Conservation (phyloP, 2,888 invertebrate genomes). For the Malthinus seriepunctatus region DNA sequence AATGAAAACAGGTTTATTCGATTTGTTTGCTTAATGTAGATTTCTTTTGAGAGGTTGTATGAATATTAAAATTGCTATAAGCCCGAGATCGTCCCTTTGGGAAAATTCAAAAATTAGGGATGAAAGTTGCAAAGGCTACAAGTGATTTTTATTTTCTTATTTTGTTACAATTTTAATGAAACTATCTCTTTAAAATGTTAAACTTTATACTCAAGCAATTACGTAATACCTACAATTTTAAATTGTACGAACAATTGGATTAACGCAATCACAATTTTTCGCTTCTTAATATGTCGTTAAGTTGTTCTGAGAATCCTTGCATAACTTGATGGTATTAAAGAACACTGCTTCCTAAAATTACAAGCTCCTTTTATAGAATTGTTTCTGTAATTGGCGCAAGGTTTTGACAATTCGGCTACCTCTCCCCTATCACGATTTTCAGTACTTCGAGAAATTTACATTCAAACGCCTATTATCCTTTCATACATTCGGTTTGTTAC, state of each 20-base stretch:
- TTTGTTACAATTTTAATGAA: conserved; percentile 5
- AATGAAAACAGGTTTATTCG: conserved; percentile 36
- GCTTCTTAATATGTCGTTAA: conserved; percentile 34
- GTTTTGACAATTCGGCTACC: conserved; percentile 30
- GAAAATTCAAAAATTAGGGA: conserved; percentile 24
- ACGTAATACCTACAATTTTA: conserved; percentile 22
- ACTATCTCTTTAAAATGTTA: not conserved
- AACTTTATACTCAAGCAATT: conserved; percentile 19
- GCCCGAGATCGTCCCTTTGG: conserved; percentile 22
- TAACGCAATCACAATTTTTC: conserved; percentile 34
- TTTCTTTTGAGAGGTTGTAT: conserved; percentile 32
- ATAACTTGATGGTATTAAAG: conserved; percentile 34
- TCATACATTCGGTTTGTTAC: conserved; percentile 20
- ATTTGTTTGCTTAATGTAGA: conserved; percentile 35
- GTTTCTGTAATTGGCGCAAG: conserved; percentile 36
- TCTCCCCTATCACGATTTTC: conserved; percentile 17
- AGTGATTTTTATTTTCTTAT: conserved; percentile 24
- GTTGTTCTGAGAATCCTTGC: conserved; percentile 24
- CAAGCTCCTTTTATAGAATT: conserved; percentile 35
- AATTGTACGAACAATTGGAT: conserved; percentile 30
- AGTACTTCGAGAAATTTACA: conserved; percentile 27
- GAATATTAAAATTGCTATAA: conserved; percentile 34
- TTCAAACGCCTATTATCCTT: conserved; percentile 22
- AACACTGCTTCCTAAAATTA: conserved; percentile 32
- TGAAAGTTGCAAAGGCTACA: conserved; percentile 25